Conservation (phyloP, 2,888 invertebrate species). For the Capitulum mitella region DNA sequence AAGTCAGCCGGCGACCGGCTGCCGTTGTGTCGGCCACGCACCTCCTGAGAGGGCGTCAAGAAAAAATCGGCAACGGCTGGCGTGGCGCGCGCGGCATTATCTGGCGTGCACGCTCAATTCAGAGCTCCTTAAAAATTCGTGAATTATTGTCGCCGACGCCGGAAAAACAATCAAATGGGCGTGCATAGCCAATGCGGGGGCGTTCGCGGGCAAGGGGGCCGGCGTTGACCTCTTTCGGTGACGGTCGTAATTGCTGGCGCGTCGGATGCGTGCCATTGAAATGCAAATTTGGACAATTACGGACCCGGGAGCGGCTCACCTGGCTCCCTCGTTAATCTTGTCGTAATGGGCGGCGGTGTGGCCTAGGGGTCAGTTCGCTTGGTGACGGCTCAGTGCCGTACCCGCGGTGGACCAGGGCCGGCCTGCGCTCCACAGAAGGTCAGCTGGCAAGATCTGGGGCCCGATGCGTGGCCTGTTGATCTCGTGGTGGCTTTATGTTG, state of each 20-base stretch:
- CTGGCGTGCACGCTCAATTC: neutral
- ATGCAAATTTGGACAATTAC: slow-evolving; percentile 14
- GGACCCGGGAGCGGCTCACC: neutral
- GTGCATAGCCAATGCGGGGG: slow-evolving; percentile 1
- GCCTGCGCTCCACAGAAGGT: too few relatives aligned
- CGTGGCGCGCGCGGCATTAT: slow-evolving; percentile 15
- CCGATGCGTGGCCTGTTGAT: too few relatives aligned
- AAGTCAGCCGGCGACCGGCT: neutral
- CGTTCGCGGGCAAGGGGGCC: neutral
- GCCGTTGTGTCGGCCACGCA: neutral
- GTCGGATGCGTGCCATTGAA: neutral
- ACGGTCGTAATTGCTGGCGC: neutral
- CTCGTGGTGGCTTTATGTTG: too few relatives aligned
- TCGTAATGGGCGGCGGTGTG: neutral
- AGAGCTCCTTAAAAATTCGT: neutral
- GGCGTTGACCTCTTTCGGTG: neutral
- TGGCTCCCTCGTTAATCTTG: neutral
- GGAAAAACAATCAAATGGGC: slow-evolving; percentile 19
- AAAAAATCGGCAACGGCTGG: neutral
- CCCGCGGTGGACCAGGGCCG: too few relatives aligned
- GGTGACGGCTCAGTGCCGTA: too few relatives aligned
- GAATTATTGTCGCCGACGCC: neutral
- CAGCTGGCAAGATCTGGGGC: too few relatives aligned
- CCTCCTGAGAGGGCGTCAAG: neutral
- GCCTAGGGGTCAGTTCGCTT: too few relatives aligned